phyloP scores from a whole-genome alignment of 2,797 vertebrate species.

The Odontamblyopus lacepedii region DNA sequence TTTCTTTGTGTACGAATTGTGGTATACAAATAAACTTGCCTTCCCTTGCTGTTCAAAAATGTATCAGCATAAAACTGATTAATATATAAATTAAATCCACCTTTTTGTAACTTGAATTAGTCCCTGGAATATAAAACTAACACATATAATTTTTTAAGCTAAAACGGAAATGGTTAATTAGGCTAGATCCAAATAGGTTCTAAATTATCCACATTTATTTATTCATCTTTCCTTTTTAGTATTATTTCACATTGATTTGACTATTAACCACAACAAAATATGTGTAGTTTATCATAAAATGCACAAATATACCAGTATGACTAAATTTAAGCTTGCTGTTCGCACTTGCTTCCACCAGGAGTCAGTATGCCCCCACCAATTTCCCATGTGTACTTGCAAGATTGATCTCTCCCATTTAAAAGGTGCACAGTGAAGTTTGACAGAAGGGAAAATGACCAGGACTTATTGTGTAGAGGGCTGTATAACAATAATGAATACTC shows the following conservation, averaged over 20 bases:
- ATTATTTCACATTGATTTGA: background rate
- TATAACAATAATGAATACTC: constrained; percentile 43
- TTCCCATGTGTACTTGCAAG: constrained; percentile 19
- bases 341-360: constrained; percentile 30
- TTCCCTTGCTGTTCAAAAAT: too few species aligned
- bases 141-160: background rate
- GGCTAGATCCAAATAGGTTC: background rate
- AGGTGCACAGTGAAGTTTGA: constrained; percentile 38
- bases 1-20: too few species aligned
- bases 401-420: constrained; percentile 49
- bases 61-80: too few species aligned
- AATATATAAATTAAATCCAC: background rate
- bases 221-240: background rate
- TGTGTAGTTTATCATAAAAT: background rate
- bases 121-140: background rate
- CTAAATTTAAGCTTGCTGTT: background rate
- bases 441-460: constrained; percentile 41
- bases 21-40: too few species aligned
- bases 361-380: constrained; percentile 47
- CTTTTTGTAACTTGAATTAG: background rate
- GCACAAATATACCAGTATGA: background rate
- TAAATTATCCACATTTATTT: background rate
- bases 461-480: constrained; percentile 38
- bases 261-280: background rate
- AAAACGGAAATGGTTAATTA: background rate